phyloP scores from a whole-genome alignment of 2,888 invertebrate genomes.

The Myopa tessellatipennis region DNA sequence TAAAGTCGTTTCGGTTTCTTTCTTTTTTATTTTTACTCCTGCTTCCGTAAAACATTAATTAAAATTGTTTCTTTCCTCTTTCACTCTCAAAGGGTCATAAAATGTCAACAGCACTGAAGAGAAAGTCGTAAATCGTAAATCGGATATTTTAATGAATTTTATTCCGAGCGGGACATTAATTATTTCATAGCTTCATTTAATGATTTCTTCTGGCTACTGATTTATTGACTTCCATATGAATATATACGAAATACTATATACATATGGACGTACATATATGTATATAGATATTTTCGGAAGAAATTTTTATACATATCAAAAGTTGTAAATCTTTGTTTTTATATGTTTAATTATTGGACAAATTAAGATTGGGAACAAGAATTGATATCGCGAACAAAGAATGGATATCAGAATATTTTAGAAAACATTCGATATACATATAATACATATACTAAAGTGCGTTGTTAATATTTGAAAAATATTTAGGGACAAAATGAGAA shows the following conservation, averaged over 20 bases:
- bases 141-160: constrained; percentile 12
- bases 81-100: not conserved
- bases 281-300: too few relatives aligned
- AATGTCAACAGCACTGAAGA: not conserved
- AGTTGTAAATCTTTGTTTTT: too few relatives aligned
- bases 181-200: constrained; percentile 1
- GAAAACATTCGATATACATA: too few relatives aligned
- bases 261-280: not conserved
- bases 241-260: not conserved
- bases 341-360: too few relatives aligned
- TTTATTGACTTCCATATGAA: not conserved
- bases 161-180: not conserved
- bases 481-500: too few relatives aligned
- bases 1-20: not conserved
- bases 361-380: too few relatives aligned
- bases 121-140: not conserved
- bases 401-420: too few relatives aligned
- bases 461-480: too few relatives aligned
- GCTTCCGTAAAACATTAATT: constrained; percentile 20
- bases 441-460: too few relatives aligned
- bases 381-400: too few relatives aligned
- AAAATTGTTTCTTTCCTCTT: not conserved
- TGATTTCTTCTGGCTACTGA: not conserved
- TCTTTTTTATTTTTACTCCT: not conserved
- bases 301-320: too few relatives aligned